Base-by-base conservation (phyloP, 2,888 invertebrate genomes). In the Dioctria linearis region DNA sequence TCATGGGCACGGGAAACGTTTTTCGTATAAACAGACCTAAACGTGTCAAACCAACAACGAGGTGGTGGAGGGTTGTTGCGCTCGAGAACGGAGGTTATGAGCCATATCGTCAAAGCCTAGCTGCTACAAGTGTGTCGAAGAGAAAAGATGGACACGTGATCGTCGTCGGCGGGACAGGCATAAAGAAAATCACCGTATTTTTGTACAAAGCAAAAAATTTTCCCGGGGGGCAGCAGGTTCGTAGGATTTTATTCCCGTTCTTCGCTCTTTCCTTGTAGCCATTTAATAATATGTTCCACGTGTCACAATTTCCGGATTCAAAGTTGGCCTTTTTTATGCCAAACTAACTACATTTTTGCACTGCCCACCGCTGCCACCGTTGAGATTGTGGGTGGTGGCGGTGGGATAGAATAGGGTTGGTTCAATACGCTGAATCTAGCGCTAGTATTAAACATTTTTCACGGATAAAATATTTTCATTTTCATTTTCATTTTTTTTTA, bases 251-350 rank as follows among this genome's bases (percentile, higher is more conserved):
- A 25, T 25, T 25, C 25, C 25, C 25, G 25, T 25, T 25, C 25
- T 25, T 25, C n/a, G n/a, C 25, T 25, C 25, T 25, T 25, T 25
- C 25, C 25, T 25, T 25, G 25, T 25, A 25, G 25, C 3, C 11
- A 46, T 61, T 61, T 37, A 11, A 39, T 8, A 61, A 61, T 11
- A 5, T 61, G 37, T 13, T 61, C 61, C 61, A 61, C 61, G 61
- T 61, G 61, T 25, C 61, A n/a, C 11, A 61, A 61, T 39, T 61
- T 61, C 61, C 61, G 61, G 61, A 61, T 61, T 61, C 25, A 61
- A 61, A 61, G 61, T 39, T 61, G 54, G 11, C 54, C 11, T 11
- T 54, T 54, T 25, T 25, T 25, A 25, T 25, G 25, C 25, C 25
- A 25, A 25, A 25, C 25, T 25, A 25, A 25, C 25, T 25, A 25